These are phyloP conservation scores for Forbesichthys agassizii DNA, from an alignment of 2,113 vertebrate genomes.

Conservation along the genomic window DNA sequence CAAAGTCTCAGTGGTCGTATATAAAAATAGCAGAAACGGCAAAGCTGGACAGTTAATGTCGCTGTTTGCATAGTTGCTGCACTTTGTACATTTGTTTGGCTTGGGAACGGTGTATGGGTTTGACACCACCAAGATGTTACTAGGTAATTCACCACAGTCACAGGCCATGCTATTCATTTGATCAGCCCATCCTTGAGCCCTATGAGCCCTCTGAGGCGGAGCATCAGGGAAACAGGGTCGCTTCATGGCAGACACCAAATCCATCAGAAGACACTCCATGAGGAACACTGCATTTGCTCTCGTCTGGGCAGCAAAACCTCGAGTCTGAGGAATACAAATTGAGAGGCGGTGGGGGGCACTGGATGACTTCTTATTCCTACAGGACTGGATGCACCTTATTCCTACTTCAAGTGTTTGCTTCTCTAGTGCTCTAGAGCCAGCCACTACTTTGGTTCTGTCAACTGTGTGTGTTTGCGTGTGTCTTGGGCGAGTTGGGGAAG, in stretches of 20 bases:
- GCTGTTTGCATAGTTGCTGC: no score
- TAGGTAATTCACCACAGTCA: no score
- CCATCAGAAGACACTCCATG: constrained; percentile 9
- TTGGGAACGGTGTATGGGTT: no score
- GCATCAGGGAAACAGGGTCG: constrained; percentile 38
- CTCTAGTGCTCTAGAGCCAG: constrained; percentile 21
- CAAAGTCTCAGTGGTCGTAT: no score
- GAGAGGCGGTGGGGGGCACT: constrained; percentile 25
- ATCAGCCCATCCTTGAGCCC: constrained; percentile 8
- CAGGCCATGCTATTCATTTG: constrained; percentile 7
- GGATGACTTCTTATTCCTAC: constrained; percentile 26
- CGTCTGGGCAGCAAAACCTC: constrained; percentile 24
- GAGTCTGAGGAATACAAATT: constrained; percentile 41
- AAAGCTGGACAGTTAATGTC: no score
- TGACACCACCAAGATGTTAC: no score
- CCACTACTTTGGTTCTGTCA: constrained; percentile 34
- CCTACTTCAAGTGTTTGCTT: constrained; percentile 31
- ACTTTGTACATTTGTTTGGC: no score
- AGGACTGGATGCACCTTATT: constrained; percentile 46
- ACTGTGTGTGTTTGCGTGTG: constrained; percentile 36
- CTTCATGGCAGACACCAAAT: constrained; percentile 29
- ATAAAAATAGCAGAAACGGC: no score
- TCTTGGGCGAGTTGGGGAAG: neutral
- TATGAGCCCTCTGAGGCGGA: constrained; percentile 23
- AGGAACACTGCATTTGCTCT: constrained; percentile 36